Percentiles rank a stretch among this genome's conserved stretches.
Conservation (phyloP, 2,888 invertebrate species). For the Drosophila setosimentum region DNA sequence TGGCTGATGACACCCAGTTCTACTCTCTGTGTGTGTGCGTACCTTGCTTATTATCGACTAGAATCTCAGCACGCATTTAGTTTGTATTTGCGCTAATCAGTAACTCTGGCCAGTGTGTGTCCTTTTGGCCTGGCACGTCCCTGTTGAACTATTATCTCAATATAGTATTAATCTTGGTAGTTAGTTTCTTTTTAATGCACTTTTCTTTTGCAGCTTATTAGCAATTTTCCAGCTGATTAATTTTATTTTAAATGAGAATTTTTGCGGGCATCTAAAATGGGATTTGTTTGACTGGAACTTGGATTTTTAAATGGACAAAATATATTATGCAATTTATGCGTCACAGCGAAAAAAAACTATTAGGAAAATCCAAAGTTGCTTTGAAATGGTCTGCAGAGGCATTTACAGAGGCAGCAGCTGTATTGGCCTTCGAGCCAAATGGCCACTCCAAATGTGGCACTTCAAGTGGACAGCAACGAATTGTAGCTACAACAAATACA, state of each 20-base stretch:
- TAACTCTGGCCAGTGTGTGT: slow-evolving; percentile 29
- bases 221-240: slow-evolving; percentile 81
- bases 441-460: slow-evolving; percentile 73
- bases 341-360: slow-evolving; percentile 1
- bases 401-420: slow-evolving; percentile 25
- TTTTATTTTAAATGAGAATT: slow-evolving; percentile 56
- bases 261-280: not conserved
- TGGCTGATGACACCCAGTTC: slow-evolving; percentile 53
- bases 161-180: slow-evolving; percentile 39
- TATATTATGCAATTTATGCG: slow-evolving; percentile 17
- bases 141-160: slow-evolving; percentile 46
- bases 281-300: not conserved
- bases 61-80: slow-evolving; percentile 16
- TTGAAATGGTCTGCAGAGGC: not conserved
- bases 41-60: slow-evolving; percentile 12
- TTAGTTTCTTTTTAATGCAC: slow-evolving; percentile 39
- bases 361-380: not conserved
- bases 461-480: slow-evolving; percentile 68
- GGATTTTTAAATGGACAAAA: not conserved
- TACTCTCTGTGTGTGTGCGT: slow-evolving; percentile 8
- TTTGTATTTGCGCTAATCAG: slow-evolving; percentile 46
- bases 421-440: slow-evolving; percentile 27
- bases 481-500: slow-evolving; percentile 46
- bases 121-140: slow-evolving; percentile 31
- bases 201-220: slow-evolving; percentile 58